These are phyloP conservation scores for Pygathrix nemaeus DNA, from an alignment of 2,113 vertebrate species.

Conservation along the genomic window DNA sequence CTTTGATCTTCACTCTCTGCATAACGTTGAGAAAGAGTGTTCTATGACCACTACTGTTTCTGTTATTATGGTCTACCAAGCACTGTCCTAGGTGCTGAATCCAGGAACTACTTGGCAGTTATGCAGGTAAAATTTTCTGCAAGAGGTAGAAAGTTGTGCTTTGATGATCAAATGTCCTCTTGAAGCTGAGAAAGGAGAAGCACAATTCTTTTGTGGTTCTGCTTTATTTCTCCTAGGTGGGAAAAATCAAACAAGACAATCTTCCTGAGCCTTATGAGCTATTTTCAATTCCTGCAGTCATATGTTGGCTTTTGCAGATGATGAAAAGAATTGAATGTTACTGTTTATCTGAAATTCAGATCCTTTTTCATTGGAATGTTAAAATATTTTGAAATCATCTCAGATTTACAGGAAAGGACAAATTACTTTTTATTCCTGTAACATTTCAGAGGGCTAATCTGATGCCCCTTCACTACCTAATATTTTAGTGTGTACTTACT, in stretches of 20 bases:
- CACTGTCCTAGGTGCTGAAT: background rate
- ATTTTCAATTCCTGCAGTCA: background rate
- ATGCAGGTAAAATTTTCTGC: background rate
- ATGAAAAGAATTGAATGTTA: slow-evolving; percentile 15
- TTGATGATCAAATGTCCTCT: background rate
- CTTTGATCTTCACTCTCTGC: background rate
- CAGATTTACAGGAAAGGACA: background rate
- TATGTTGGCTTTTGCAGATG: background rate
- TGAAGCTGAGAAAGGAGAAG: background rate
- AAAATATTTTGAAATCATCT: background rate
- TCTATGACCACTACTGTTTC: background rate
- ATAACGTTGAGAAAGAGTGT: background rate
- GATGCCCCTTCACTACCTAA: background rate
- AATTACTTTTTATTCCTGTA: background rate
- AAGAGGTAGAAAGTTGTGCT: background rate
- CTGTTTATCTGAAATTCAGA: background rate
- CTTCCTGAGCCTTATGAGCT: background rate
- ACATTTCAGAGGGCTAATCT: background rate
- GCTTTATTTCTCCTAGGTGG: background rate
- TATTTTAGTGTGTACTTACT: background rate
- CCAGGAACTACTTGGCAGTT: background rate
- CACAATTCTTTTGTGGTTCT: background rate
- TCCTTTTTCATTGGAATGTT: background rate
- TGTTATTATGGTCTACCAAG: background rate
- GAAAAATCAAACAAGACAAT: background rate